Evolutionary conservation across 2,797 vertebrate genomes (phyloP), one percentile per base, ranked within the genome.

Genomic region (Neosilurus hyrtlii): DNA sequence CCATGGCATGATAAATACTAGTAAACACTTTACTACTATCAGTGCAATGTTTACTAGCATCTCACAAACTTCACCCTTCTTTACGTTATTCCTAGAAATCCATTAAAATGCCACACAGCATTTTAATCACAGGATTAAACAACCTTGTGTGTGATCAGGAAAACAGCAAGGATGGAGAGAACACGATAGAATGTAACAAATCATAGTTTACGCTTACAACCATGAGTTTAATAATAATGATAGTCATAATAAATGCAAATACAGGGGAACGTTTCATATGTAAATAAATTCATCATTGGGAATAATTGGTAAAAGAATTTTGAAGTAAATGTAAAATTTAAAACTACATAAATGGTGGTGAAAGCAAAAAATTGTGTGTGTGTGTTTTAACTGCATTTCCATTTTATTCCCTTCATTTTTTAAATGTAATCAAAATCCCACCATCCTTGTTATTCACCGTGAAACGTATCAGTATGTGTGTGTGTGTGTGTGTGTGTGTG

Each of bases 361-460:
- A n/a, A n/a, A n/a, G n/a, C n/a, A n/a, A n/a, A n/a, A n/a, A n/a
- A n/a, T n/a, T n/a, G n/a, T n/a, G n/a, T n/a, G n/a, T n/a, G n/a
- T n/a, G n/a, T n/a, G n/a, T n/a, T n/a, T n/a, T n/a, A n/a, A 52
- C 52, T 72, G 66, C 3, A 43, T 35, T 67, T 67, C 15, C 9
- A 20, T 37, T 37, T 22, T 10, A 20, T 43, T 68, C 5, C 20
- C 37, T 52, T 16, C 6, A 24, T 16, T 72, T 72, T 68, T 37
- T 43, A 15, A 9, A 22, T 57, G 11, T 8, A n/a, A 61, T 14
- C 43, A 22, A 22, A 63, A 49, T 68, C 26, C 18, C 14, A 76
- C 63, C 79, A 73, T 86, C 84, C 83, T 80, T 62, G 78, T 85
- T 86, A 82, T 89, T 89, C 86, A 83, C 86, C 61, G 11, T 79